Percentiles rank a stretch among this genome's conserved stretches.
phyloP scores from a whole-genome alignment of 2,113 vertebrate genomes.

The Hepsetus odoe region DNA sequence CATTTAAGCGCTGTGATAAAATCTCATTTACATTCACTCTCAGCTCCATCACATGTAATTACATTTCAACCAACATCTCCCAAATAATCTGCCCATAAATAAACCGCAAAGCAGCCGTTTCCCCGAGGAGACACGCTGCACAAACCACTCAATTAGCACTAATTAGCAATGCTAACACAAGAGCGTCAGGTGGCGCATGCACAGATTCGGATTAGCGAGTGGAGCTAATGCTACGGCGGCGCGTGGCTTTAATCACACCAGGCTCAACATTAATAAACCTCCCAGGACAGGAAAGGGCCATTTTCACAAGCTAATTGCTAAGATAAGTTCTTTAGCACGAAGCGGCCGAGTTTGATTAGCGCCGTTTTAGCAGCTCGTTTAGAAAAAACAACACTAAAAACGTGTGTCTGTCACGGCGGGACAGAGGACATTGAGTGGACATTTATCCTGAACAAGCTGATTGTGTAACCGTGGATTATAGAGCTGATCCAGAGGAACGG shows the following conservation, averaged over 20 bases:
- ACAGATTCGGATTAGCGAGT: constrained; percentile 30
- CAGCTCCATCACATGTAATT: constrained; percentile 52
- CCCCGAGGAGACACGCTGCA: constrained; percentile 56
- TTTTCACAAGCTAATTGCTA: constrained; percentile 9
- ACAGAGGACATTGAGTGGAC: too few relatives aligned
- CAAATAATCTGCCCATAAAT: constrained; percentile 70
- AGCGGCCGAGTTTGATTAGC: constrained; percentile 19
- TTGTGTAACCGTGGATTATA: too few relatives aligned
- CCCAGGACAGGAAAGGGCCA: background rate
- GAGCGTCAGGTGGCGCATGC: constrained; percentile 63
- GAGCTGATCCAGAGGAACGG: too few relatives aligned
- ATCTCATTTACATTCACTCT: too few relatives aligned
- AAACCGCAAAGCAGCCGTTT: constrained; percentile 64
- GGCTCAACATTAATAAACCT: constrained; percentile 17
- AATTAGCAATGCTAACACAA: constrained; percentile 74
- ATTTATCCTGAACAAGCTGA: background rate
- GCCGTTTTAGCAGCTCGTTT: too few relatives aligned
- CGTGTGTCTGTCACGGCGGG: too few relatives aligned
- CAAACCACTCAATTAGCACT: constrained; percentile 69
- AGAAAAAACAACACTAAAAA: too few relatives aligned
- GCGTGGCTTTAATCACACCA: background rate
- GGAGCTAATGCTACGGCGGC: background rate
- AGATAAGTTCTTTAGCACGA: too few relatives aligned
- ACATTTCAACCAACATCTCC: constrained; percentile 59
- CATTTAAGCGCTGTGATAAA: too few relatives aligned